A percentile compares a stretch with the other conserved stretches of the same genome.
phyloP scores from a whole-genome alignment of 1,140 invertebrate genomes.

The Phortica variegata region DNA sequence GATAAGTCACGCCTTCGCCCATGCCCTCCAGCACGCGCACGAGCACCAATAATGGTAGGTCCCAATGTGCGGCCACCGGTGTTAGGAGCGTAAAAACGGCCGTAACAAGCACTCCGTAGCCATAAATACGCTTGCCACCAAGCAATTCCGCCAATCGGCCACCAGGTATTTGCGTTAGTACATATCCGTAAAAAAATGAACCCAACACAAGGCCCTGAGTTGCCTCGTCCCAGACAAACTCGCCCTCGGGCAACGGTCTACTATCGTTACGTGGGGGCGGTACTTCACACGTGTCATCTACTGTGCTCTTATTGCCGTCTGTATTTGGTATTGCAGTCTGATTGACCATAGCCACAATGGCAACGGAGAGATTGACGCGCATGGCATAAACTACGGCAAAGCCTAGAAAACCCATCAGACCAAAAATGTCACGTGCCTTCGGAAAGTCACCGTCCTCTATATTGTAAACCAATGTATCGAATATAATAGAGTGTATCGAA shows the following conservation, averaged over 20 bases:
- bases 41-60: slow-evolving; percentile 71
- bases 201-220: slow-evolving; percentile 80
- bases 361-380: slow-evolving; percentile 89
- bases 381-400: slow-evolving; percentile 86
- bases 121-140: slow-evolving; percentile 79
- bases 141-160: slow-evolving; percentile 77
- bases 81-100: slow-evolving; percentile 76
- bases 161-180: slow-evolving; percentile 83
- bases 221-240: slow-evolving; percentile 76
- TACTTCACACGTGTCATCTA: slow-evolving; percentile 65
- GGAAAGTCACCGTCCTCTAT: slow-evolving; percentile 20
- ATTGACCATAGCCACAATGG: slow-evolving; percentile 92
- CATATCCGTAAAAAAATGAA: slow-evolving; percentile 85
- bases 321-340: slow-evolving; percentile 66
- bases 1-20: slow-evolving; percentile 83
- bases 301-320: slow-evolving; percentile 57
- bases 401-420: slow-evolving; percentile 76
- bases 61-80: slow-evolving; percentile 71
- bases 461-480: background rate
- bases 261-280: slow-evolving; percentile 58
- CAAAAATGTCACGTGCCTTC: slow-evolving; percentile 73
- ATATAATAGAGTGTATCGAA: too few species aligned
- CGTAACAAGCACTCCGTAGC: slow-evolving; percentile 73
- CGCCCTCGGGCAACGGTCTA: slow-evolving; percentile 61
- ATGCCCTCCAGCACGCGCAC: slow-evolving; percentile 82